These are phyloP conservation scores for Batillaria attramentaria DNA, from an alignment of 1,140 invertebrate species.

Conservation along the genomic window DNA sequence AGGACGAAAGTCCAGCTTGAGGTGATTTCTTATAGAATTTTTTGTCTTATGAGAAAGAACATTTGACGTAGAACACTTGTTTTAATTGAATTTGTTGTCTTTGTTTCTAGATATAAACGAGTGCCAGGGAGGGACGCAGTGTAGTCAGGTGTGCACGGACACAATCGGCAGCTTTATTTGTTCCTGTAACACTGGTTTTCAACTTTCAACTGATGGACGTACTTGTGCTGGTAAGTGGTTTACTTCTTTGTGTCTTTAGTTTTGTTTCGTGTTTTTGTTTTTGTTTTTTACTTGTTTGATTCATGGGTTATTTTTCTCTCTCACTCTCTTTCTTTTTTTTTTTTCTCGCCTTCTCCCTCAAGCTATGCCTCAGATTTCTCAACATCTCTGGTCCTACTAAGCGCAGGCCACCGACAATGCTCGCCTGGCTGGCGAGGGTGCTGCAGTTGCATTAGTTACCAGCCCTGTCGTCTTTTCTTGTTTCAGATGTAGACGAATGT, in stretches of 20 bases:
- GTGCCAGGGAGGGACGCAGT: conserved; percentile 35
- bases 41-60: too few relatives aligned
- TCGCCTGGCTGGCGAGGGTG: too few relatives aligned
- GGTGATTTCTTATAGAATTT: too few relatives aligned
- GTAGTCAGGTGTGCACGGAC: conserved; percentile 45
- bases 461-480: not conserved
- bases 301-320: not conserved
- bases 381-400: too few relatives aligned
- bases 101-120: conserved; percentile 47
- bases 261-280: not conserved
- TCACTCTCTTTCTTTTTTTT: not conserved
- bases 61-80: too few relatives aligned
- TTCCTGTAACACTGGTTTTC: conserved; percentile 42
- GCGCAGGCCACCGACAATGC: too few relatives aligned
- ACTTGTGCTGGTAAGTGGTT: conserved; percentile 41
- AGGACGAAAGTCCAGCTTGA: too few relatives aligned
- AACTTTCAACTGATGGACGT: not conserved
- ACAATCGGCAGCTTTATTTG: conserved; percentile 45
- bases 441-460: too few relatives aligned
- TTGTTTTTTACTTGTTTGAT: not conserved
- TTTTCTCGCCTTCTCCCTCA: not conserved
- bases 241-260: not conserved
- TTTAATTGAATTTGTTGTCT: not conserved
- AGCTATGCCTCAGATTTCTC: too few relatives aligned
- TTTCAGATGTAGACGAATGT: conserved; percentile 55